A percentile compares a stretch with the other conserved stretches of the same genome.
phyloP scores from a whole-genome alignment of 2,797 vertebrate species.

The Sciurus vulgaris region DNA sequence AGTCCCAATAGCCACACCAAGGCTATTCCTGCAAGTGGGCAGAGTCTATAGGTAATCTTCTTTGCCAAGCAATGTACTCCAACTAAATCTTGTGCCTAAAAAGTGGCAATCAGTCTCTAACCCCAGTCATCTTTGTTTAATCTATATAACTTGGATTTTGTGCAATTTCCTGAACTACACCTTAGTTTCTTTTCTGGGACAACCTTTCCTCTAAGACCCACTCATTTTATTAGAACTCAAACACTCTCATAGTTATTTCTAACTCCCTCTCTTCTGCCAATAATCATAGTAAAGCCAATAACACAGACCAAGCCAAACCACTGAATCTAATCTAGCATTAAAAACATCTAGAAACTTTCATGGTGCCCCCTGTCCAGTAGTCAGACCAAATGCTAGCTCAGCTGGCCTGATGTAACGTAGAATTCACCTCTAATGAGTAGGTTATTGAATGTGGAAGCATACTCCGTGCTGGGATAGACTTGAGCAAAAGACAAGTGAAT shows the following conservation, averaged over 20 bases:
- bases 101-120: neutral
- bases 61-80: neutral
- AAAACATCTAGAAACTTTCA: neutral
- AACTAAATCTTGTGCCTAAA: neutral
- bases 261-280: neutral
- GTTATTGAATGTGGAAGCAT: neutral
- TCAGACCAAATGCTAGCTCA: neutral
- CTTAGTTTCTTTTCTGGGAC: neutral
- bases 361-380: neutral
- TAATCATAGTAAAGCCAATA: neutral
- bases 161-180: neutral
- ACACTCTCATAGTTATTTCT: conserved; percentile 10
- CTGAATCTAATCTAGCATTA: neutral
- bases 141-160: conserved; percentile 10
- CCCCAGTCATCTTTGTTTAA: neutral
- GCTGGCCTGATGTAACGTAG: neutral
- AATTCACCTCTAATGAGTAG: neutral
- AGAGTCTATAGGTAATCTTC: neutral
- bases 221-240: neutral
- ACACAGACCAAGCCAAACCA: conserved; percentile 22
- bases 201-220: neutral
- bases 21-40: neutral
- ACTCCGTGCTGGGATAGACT: neutral
- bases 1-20: neutral
- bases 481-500: neutral